A percentile compares a stretch with the other conserved stretches of the same genome.
phyloP scores from a whole-genome alignment of 2,888 invertebrate genomes.

The Panopea generosa region DNA sequence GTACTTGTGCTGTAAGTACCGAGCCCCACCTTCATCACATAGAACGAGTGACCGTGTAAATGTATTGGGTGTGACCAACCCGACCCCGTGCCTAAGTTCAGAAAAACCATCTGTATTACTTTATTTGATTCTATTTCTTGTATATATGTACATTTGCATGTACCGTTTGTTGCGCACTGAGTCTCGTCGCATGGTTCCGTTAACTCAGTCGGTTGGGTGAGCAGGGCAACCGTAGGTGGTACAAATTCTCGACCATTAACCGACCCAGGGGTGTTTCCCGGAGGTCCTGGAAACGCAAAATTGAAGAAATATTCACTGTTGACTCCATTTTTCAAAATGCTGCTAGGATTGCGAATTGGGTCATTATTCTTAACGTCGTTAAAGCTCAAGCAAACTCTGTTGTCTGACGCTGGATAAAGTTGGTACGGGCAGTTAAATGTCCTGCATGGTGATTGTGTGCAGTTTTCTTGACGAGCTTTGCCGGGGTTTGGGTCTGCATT shows the following conservation, averaged over 20 bases:
- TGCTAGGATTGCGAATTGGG: constrained; percentile 13
- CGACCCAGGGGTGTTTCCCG: constrained; percentile 60
- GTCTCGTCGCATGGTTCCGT: constrained; percentile 19
- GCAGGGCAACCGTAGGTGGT: constrained; percentile 41
- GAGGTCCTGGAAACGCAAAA: constrained; percentile 67
- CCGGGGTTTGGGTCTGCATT: neutral
- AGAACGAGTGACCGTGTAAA: constrained; percentile 76
- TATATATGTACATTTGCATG: constrained; percentile 68
- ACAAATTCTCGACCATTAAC: constrained; percentile 63
- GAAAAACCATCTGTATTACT: constrained; percentile 19
- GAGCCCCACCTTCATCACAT: constrained; percentile 64
- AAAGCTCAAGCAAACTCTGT: constrained; percentile 42
- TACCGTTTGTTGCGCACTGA: constrained; percentile 28
- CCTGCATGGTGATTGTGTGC: constrained; percentile 37
- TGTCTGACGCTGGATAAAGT: constrained; percentile 19
- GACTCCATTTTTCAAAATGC: constrained; percentile 10
- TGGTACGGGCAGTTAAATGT: constrained; percentile 67
- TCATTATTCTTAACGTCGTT: constrained; percentile 44
- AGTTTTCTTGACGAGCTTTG: neutral
- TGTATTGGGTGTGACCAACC: constrained; percentile 74
- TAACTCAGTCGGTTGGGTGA: constrained; percentile 44
- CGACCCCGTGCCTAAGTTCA: constrained; percentile 58
- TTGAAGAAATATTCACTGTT: constrained; percentile 63
- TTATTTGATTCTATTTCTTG: constrained; percentile 27
- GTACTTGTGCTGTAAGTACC: constrained; percentile 34